Evolutionary conservation across 2,113 vertebrate genomes (phyloP).

Genomic region (Petaurus breviceps): DNA sequence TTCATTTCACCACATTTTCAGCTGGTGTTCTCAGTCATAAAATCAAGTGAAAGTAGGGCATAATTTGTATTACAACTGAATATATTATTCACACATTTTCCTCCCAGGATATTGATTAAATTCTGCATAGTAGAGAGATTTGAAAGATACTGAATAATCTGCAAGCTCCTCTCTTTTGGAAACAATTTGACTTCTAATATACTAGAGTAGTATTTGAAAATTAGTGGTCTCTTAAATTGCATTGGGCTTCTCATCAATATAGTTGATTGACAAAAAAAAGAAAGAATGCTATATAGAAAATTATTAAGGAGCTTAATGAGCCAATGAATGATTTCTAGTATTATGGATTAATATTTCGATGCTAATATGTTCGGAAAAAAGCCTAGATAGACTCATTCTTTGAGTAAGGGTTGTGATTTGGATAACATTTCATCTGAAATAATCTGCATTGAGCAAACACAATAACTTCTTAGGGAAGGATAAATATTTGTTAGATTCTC

Average conservation of each 20-base stretch:
- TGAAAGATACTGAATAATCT: not conserved
- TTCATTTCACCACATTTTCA: not conserved
- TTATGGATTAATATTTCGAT: not conserved
- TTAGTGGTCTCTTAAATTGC: not conserved
- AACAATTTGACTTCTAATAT: not conserved
- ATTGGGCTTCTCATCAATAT: not conserved
- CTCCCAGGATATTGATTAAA: not conserved
- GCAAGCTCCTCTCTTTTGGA: not conserved
- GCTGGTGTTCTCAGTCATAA: not conserved
- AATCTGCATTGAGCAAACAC: not conserved
- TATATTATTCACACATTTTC: not conserved
- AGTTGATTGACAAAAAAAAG: not conserved
- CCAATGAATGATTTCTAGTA: not conserved
- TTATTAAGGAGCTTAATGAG: not conserved
- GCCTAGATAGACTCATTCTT: not conserved
- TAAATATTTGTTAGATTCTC: not conserved
- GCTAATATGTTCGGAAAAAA: not conserved
- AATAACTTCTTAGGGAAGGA: not conserved
- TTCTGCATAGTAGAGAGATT: not conserved
- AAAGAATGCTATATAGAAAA: not conserved
- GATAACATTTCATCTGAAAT: not conserved
- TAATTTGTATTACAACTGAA: not conserved
- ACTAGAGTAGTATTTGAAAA: not conserved
- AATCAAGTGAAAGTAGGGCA: not conserved
- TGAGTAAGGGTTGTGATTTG: not conserved